Evolutionary conservation across 2,113 vertebrate genomes (phyloP).

Genomic region (Chunga burmeisteri): DNA sequence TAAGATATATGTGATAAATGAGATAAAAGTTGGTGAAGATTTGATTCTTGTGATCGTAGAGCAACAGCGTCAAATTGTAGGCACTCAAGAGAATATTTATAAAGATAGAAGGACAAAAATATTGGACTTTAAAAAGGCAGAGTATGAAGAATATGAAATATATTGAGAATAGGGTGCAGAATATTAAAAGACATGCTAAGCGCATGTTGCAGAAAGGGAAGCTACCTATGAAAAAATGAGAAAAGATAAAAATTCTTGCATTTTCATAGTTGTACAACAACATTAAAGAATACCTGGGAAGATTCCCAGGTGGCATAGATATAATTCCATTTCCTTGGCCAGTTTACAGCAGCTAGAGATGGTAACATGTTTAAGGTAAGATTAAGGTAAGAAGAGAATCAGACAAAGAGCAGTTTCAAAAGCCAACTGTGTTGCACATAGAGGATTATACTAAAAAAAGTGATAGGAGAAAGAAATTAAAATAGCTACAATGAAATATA

Average conservation of each 20-base stretch:
- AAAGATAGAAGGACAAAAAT: neutral
- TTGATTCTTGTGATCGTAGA: neutral
- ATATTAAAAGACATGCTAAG: neutral
- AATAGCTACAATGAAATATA: neutral
- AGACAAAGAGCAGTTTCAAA: conserved; percentile 11
- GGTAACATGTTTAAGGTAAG: neutral
- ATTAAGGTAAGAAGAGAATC: neutral
- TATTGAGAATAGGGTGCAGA: neutral
- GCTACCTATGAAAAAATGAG: neutral
- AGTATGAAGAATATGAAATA: neutral
- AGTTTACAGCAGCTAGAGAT: neutral
- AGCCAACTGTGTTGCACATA: neutral
- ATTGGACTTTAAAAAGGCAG: neutral
- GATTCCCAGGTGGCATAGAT: neutral
- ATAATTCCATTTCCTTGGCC: neutral
- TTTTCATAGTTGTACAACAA: neutral
- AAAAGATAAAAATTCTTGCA: neutral
- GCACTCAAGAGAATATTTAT: neutral
- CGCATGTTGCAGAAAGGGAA: neutral
- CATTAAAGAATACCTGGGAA: neutral
- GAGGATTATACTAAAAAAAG: neutral
- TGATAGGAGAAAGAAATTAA: neutral
- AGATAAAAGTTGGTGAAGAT: conserved; percentile 21
- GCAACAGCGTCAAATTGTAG: neutral
- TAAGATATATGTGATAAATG: conserved; percentile 28